A percentile compares a stretch with the other conserved stretches of the same genome.
phyloP scores from a whole-genome alignment of 2,888 invertebrate genomes.

The Leistus spinibarbis region DNA sequence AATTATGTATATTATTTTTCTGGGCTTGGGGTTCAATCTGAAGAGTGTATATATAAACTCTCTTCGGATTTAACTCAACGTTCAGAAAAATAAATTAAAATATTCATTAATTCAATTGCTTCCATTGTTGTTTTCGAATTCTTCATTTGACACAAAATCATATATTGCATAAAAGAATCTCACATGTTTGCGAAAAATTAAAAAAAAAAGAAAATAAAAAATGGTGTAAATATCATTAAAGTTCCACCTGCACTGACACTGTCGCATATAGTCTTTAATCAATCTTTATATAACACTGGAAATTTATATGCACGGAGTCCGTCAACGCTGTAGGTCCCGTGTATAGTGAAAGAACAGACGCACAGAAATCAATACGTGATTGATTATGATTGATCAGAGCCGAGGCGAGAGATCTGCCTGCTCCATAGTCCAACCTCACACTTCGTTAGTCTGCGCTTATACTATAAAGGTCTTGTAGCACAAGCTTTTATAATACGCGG shows the following conservation, averaged over 20 bases:
- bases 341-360: neutral
- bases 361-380: slow-evolving; percentile 9
- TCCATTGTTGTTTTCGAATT: too few relatives aligned
- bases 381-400: slow-evolving; percentile 21
- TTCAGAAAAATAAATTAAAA: too few relatives aligned
- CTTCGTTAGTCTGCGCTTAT: slow-evolving; percentile 3
- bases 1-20: too few relatives aligned
- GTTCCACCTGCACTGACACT: neutral
- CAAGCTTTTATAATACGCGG: neutral
- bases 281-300: neutral
- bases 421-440: neutral
- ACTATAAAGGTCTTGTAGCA: neutral
- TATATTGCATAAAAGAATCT: too few relatives aligned
- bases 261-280: neutral
- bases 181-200: neutral
- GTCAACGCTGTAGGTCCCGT: slow-evolving; percentile 7
- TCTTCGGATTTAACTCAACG: too few relatives aligned
- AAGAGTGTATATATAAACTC: too few relatives aligned
- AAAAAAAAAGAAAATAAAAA: neutral
- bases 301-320: neutral
- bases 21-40: too few relatives aligned
- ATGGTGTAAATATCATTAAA: neutral
- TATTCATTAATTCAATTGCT: too few relatives aligned
- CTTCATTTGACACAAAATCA: too few relatives aligned
- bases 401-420: neutral